A percentile compares a stretch with the other conserved stretches of the same genome.
Evolutionary conservation across 92 coral and sea anemone species (phyloP).

Genomic region (Blastomussa wellsi): DNA sequence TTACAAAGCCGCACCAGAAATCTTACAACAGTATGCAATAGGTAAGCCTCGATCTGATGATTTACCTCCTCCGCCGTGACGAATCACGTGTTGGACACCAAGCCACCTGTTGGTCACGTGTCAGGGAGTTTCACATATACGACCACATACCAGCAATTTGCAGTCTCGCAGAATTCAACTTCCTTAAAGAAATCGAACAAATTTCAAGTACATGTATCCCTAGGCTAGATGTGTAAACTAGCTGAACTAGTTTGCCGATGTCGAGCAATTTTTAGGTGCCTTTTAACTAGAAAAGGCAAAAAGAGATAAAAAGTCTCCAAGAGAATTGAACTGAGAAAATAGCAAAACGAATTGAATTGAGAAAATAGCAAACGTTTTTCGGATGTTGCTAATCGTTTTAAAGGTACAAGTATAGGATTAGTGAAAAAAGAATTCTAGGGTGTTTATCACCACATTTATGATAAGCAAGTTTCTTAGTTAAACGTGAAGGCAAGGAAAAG

Average conservation of each 20-base stretch:
- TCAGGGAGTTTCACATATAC: background rate
- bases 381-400: background rate
- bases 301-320: background rate
- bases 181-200: background rate
- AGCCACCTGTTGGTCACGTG: constrained; percentile 12
- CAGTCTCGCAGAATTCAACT: background rate
- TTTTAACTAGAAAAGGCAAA: background rate
- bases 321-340: no score
- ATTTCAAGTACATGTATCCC: background rate
- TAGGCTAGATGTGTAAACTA: background rate
- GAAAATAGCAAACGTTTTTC: no score
- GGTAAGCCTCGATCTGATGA: constrained; percentile 86
- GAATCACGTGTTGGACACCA: background rate
- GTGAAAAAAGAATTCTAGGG: background rate
- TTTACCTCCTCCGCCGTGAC: constrained; percentile 50
- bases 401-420: background rate
- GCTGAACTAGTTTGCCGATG: background rate
- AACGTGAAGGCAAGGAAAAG: no score
- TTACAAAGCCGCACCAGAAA: constrained; percentile 74
- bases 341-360: no score
- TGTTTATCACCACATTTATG: background rate
- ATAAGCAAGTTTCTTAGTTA: background rate
- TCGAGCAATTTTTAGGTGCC: background rate
- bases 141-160: background rate
- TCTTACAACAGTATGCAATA: constrained; percentile 80